Base-by-base conservation (phyloP, 2,113 vertebrate genomes). In the Poicephalus meyeri region DNA sequence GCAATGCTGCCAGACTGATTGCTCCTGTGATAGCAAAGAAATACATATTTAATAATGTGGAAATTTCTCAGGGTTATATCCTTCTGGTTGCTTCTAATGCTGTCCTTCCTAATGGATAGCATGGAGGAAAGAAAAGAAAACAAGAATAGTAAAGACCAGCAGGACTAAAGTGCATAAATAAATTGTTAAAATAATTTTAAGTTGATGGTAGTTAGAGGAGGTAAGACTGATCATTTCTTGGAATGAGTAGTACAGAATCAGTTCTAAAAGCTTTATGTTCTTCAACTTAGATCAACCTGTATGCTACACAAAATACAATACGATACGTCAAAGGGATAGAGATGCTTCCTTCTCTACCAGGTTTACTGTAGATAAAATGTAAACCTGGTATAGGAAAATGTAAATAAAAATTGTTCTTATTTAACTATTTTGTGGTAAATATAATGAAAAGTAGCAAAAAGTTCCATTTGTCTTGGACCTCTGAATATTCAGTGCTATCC, bases 1-100 rank as follows among this genome's bases (percentile, higher is more conserved):
- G 63, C 81, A 94, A 4, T 64, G 35, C 86, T 88, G 60, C 79
- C 95, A 86, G 72, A 83, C 63, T 78, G 68, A 91, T 80, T 83
- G 50, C 69, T 91, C 14, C 46, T 91, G 33, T 68, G 90, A 89
- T 88, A 93, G 79, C 26, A 41, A 64, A 74, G 76, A 86, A 83
- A 73, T 74, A 31, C n/a, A 10, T 95, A 85, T 68, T 91, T 82
- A 37, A 58, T 93, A 21, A 42, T 58, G 42, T 80, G 79, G 33
- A 91, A 88, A 31, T 68, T 93, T 94, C 42, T 94, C 53, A 72
- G 68, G 49, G 39, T 85, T 86, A 8, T 58, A 39, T 56, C 10
- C 26, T 68, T 53, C 65, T 76, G 19, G n/a, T 83, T 77, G 41
- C 7, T n/a, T 18, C 50, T 93, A 9, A 7, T 65, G 11, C 39